Conservation (phyloP, 2,113 vertebrate species). For the Miniopterus natalensis region DNA sequence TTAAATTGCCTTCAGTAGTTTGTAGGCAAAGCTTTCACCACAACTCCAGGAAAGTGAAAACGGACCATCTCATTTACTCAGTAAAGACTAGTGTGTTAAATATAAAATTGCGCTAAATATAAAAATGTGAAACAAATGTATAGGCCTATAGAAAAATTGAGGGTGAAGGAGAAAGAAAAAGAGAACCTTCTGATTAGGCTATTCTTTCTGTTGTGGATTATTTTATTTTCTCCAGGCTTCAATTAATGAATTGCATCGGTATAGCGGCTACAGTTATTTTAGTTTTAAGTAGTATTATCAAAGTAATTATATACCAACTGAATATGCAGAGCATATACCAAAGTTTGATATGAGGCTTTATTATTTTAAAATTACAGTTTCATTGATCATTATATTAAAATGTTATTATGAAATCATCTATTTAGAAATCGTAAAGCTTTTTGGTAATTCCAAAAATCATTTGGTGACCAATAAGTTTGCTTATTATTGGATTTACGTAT, state of each 20-base stretch:
- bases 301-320: slow-evolving; percentile 66
- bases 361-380: slow-evolving; percentile 72
- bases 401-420: slow-evolving; percentile 67
- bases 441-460: slow-evolving; percentile 58
- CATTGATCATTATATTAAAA: slow-evolving; percentile 2
- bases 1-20: not conserved
- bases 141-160: not conserved
- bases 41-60: not conserved
- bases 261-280: slow-evolving; percentile 17
- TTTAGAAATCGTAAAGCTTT: slow-evolving; percentile 44
- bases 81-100: not conserved
- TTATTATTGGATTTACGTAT: slow-evolving; percentile 70
- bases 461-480: slow-evolving; percentile 64
- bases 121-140: not conserved
- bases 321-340: not conserved
- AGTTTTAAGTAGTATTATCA: slow-evolving; percentile 22
- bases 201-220: not conserved
- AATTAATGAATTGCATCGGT: slow-evolving; percentile 52
- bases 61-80: not conserved
- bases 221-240: not conserved
- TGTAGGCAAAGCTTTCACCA: not conserved
- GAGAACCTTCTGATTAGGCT: not conserved
- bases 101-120: not conserved
- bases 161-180: not conserved
- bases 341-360: not conserved